Base-by-base conservation (phyloP, 2,888 invertebrate species). In the Platycheirus albimanus region DNA sequence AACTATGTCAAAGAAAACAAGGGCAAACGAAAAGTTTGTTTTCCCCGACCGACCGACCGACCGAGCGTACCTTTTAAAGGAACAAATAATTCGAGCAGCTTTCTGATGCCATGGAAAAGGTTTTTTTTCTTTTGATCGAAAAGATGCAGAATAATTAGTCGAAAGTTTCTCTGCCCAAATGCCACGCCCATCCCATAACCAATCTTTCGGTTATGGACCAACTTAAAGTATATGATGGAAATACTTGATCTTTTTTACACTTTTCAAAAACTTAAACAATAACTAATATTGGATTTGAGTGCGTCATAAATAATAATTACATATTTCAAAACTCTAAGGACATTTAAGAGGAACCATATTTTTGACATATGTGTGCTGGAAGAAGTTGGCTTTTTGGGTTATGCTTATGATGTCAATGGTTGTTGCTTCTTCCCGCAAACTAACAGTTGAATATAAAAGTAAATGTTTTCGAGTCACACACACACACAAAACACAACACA, bases 161-260 rank as follows among this genome's bases (percentile, higher is more conserved):
- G 3, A 10, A 45, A 45, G 38, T 41, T 41, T 13, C 38, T 13
- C 13, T 36, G 24, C 30, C n/a, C n/a, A 6, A 24, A 3, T 33
- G 5, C 30, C 30, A 33, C 30, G 3, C 30, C 11, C n/a, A n/a
- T n/a, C n/a, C n/a, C n/a, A n/a, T n/a, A n/a, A n/a, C n/a, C n/a
- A n/a, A 52, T 52, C n/a, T 30, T 30, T 17, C n/a, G 33, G 17
- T 17, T 24, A 51, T 17, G 4, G 5, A 30, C 28, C 3, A 8
- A n/a, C n/a, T n/a, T 41, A 17, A n/a, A 51, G 67, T 54, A 61
- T 49, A 6, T 4, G 61, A 79, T 49, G 47, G 74, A 51, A 79
- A 66, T 67, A 61, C 75, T 79, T 79, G 79, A 79, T 79, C 75
- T 51, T 69, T 54, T 69, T 49, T 75, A 64, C 67, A 63, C 75